phyloP scores from a whole-genome alignment of 2,888 invertebrate genomes.

The Zaprionus lineosus region DNA sequence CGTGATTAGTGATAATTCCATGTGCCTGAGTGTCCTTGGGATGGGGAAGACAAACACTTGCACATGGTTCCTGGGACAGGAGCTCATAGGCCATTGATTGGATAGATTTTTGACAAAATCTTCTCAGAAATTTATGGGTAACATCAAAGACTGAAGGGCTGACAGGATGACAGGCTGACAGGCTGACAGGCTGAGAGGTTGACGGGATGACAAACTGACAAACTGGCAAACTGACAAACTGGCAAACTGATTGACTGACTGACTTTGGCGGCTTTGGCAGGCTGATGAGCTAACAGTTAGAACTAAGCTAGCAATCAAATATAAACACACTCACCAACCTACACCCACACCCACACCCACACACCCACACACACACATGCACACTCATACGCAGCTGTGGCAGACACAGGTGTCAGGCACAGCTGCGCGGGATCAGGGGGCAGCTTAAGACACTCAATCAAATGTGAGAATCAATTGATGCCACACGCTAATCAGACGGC shows the following conservation, averaged over 20 bases:
- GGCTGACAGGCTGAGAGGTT: slow-evolving; percentile 3
- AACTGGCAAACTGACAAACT: slow-evolving; percentile 8
- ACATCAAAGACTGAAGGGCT: slow-evolving; percentile 34
- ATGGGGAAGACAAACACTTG: slow-evolving; percentile 11
- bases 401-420: slow-evolving; percentile 1
- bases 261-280: slow-evolving; percentile 32
- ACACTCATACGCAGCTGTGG: background rate
- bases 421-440: slow-evolving; percentile 17
- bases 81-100: slow-evolving; percentile 17
- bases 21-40: slow-evolving; percentile 21
- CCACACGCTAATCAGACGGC: slow-evolving; percentile 58
- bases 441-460: slow-evolving; percentile 59
- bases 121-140: slow-evolving; percentile 43
- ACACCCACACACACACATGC: slow-evolving; percentile 1
- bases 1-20: slow-evolving; percentile 52
- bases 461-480: slow-evolving; percentile 56
- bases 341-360: background rate
- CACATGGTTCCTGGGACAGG: too few relatives aligned
- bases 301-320: slow-evolving; percentile 23
- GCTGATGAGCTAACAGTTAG: slow-evolving; percentile 25
- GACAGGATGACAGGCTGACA: slow-evolving; percentile 2
- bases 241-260: slow-evolving; percentile 5
- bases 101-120: slow-evolving; percentile 18
- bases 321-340: slow-evolving; percentile 1
- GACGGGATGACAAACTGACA: slow-evolving; percentile 6